phyloP scores from a whole-genome alignment of 2,113 vertebrate genomes.

The Oxyura jamaicensis region DNA sequence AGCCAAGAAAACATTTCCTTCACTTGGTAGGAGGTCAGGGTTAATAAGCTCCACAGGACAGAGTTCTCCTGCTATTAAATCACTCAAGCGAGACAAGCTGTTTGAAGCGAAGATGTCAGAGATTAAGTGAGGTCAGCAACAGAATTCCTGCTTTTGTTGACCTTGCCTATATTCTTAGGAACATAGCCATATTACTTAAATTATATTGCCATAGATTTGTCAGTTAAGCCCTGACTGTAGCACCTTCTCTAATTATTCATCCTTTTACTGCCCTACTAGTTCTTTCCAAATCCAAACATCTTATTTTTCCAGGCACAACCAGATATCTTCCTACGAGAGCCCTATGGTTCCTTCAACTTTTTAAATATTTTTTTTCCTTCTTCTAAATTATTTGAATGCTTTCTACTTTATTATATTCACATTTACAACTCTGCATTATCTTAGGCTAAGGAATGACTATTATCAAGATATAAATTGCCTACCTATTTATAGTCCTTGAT shows the following conservation, averaged over 20 bases:
- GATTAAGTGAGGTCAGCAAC: background rate
- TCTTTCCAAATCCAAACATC: background rate
- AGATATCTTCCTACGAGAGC: background rate
- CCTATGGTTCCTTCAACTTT: background rate
- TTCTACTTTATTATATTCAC: background rate
- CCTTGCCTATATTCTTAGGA: background rate
- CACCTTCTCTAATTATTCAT: background rate
- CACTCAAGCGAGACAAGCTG: background rate
- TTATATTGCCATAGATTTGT: no score
- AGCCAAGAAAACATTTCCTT: background rate
- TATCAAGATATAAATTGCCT: background rate
- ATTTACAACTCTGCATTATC: background rate
- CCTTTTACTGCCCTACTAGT: background rate
- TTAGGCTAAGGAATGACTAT: background rate
- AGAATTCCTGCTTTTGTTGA: background rate
- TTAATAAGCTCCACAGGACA: background rate
- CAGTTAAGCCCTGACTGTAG: background rate
- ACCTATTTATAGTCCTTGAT: background rate
- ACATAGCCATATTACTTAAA: background rate
- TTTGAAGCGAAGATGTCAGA: background rate
- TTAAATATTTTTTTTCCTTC: background rate
- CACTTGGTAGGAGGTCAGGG: background rate
- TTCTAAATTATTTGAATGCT: background rate
- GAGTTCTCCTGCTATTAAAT: background rate
- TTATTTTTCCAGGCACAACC: background rate